Percentiles rank a stretch among this genome's conserved stretches.
Evolutionary conservation across 2,888 invertebrate species (phyloP).

Genomic region (Sussaba pulchella): DNA sequence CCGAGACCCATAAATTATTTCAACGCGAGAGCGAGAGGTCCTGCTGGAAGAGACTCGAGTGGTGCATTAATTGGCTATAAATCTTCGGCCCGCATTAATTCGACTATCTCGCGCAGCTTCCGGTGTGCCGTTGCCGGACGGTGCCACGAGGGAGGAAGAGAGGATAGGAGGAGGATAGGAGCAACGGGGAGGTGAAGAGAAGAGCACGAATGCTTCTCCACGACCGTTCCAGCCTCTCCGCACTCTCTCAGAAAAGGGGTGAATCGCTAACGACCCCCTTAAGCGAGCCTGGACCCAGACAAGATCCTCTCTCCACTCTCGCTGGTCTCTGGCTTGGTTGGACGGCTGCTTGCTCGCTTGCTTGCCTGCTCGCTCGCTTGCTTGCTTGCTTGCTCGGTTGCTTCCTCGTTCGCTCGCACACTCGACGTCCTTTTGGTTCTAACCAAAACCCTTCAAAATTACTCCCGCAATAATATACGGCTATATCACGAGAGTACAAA

Average conservation of each 20-base stretch:
- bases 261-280: conserved; percentile 73
- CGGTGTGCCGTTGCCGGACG: conserved; percentile 63
- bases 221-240: conserved; percentile 10
- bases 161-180: not conserved
- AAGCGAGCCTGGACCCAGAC: conserved; percentile 60
- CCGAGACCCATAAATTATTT: conserved; percentile 72
- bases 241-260: conserved; percentile 55
- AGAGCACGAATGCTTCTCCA: not conserved
- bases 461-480: conserved; percentile 35
- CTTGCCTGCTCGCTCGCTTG: not conserved
- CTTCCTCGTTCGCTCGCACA: not conserved
- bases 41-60: conserved; percentile 64
- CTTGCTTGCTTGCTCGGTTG: conserved; percentile 1
- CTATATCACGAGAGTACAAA: not conserved
- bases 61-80: conserved; percentile 81
- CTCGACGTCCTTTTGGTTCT: conserved; percentile 12
- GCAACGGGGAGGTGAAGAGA: not conserved
- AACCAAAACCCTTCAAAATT: conserved; percentile 39
- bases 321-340: conserved; percentile 1
- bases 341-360: conserved; percentile 9
- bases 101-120: conserved; percentile 76
- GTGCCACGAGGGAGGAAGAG: conserved; percentile 40
- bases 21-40: conserved; percentile 54
- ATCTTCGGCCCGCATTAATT: conserved; percentile 78
- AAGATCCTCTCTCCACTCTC: conserved; percentile 44